Percentiles rank a stretch among this genome's conserved stretches.
phyloP scores from a whole-genome alignment of 2,888 invertebrate genomes.

The Lathronympha strigana region DNA sequence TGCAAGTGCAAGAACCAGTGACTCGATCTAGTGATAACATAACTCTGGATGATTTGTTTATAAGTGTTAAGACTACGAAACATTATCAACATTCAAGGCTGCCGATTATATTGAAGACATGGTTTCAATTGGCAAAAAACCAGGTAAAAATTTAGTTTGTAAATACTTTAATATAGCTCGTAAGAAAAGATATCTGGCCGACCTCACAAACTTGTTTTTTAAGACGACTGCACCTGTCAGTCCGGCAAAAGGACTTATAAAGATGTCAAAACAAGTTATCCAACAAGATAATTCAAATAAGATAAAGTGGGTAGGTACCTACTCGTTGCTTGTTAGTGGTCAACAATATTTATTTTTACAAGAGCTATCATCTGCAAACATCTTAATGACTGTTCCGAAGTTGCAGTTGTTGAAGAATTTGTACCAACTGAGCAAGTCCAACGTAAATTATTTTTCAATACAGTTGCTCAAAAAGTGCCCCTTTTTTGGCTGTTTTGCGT shows the following conservation, averaged over 20 bases:
- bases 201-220: conserved; percentile 21
- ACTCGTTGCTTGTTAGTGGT: conserved; percentile 37
- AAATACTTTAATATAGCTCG: neutral
- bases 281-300: conserved; percentile 39
- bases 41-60: conserved; percentile 93
- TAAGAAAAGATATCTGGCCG: neutral
- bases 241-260: conserved; percentile 10
- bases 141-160: conserved; percentile 87
- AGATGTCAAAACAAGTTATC: conserved; percentile 30
- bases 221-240: conserved; percentile 15
- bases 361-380: conserved; percentile 37
- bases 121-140: conserved; percentile 96
- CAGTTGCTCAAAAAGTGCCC: too few species aligned
- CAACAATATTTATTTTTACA: conserved; percentile 40
- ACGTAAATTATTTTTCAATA: neutral
- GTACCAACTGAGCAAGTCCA: neutral
- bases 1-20: conserved; percentile 79
- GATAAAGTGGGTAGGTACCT: conserved; percentile 27
- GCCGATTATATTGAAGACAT: conserved; percentile 95
- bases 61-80: conserved; percentile 97
- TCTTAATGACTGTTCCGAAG: conserved; percentile 40
- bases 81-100: conserved; percentile 93
- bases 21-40: conserved; percentile 80
- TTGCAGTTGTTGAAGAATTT: conserved; percentile 11
- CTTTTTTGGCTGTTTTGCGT: too few species aligned